A percentile compares a stretch with the other conserved stretches of the same genome.
phyloP scores from a whole-genome alignment of 2,797 vertebrate species.

The Poliocrania exsul region DNA sequence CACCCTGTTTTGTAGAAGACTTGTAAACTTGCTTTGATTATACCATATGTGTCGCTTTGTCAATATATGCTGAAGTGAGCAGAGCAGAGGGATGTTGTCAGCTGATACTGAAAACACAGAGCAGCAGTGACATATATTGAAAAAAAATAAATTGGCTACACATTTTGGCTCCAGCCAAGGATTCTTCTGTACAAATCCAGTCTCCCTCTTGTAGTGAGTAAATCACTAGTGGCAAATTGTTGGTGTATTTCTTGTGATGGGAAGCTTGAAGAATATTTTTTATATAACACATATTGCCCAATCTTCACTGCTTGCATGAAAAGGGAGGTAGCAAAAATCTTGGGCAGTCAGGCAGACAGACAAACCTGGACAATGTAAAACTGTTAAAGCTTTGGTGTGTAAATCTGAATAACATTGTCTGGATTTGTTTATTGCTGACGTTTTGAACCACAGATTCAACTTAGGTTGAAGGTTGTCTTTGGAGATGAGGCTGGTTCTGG shows the following conservation, averaged over 20 bases:
- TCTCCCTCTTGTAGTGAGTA: neutral
- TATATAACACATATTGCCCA: neutral
- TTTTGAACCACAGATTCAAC: neutral
- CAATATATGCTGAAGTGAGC: slow-evolving; percentile 53
- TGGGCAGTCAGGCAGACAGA: neutral
- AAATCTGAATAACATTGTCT: neutral
- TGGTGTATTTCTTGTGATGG: neutral
- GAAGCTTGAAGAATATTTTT: neutral
- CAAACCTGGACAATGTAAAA: neutral
- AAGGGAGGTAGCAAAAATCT: neutral
- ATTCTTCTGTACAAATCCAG: neutral
- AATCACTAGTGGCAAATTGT: neutral
- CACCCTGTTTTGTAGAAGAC: slow-evolving; percentile 27
- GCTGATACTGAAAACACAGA: slow-evolving; percentile 40
- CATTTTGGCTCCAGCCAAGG: neutral
- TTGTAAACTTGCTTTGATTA: slow-evolving; percentile 67
- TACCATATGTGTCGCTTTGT: slow-evolving; percentile 62
- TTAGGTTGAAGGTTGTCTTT: neutral
- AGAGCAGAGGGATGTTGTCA: slow-evolving; percentile 46
- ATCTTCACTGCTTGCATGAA: neutral
- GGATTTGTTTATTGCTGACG: neutral
- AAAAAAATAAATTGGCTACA: slow-evolving; percentile 2
- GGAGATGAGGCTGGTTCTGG: neutral
- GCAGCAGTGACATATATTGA: slow-evolving; percentile 52
- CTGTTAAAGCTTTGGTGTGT: neutral